Conservation (phyloP, 1,140 invertebrate genomes). For the Cephus cinctus region DNA sequence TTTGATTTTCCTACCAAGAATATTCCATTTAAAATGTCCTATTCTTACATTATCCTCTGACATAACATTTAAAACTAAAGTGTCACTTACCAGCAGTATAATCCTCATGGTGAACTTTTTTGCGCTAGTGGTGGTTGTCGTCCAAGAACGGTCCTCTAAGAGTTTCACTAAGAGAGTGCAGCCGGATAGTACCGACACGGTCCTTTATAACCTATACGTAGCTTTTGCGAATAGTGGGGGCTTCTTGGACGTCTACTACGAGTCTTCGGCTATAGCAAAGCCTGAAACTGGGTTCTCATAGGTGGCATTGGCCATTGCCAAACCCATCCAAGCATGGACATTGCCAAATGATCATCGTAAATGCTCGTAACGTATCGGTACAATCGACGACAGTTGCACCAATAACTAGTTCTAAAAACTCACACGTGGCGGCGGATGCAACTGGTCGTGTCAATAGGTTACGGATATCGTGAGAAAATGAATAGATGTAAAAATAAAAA, state of each 20-base stretch:
- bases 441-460: no score
- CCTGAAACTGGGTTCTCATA: no score
- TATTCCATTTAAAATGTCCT: not conserved
- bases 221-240: conserved; percentile 38
- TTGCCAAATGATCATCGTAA: conserved; percentile 26
- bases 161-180: conserved; percentile 57
- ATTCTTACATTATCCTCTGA: conserved; percentile 9
- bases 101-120: conserved; percentile 48
- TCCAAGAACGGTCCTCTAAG: conserved; percentile 41
- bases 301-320: conserved; percentile 51
- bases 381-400: no score
- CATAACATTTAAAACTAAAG: not conserved
- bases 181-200: conserved; percentile 45
- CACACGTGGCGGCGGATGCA: no score
- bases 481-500: no score
- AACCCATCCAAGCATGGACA: conserved; percentile 27
- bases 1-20: no score
- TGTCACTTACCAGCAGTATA: conserved; percentile 48
- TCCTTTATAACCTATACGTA: conserved; percentile 56
- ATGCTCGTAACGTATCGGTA: conserved; percentile 7
- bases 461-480: no score
- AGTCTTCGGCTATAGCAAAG: no score
- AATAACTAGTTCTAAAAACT: no score
- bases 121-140: conserved; percentile 20
- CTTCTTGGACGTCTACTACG: no score